Percentiles rank a stretch among this genome's conserved stretches.
These are phyloP conservation scores for Nemapogon koenigi DNA, from an alignment of 2,888 invertebrate genomes.

Conservation along the genomic window DNA sequence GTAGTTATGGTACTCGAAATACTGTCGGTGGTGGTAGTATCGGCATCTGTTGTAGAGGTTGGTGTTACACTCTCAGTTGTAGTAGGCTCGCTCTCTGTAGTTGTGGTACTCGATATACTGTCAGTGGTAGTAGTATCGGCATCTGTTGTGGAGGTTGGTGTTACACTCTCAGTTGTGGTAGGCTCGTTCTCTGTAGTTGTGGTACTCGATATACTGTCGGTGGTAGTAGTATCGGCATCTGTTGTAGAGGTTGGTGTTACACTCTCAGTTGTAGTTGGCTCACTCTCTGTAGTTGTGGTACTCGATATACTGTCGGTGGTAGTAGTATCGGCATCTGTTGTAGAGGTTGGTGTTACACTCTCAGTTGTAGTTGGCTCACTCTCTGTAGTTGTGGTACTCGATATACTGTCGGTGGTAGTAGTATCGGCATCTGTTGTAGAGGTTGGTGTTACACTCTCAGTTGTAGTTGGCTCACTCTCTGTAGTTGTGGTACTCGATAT, in stretches of 20 bases:
- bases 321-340: constrained; percentile 1
- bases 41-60: not conserved
- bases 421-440: not conserved
- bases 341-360: not conserved
- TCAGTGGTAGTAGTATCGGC: not conserved
- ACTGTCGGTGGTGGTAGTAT: not conserved
- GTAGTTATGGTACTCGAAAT: not conserved
- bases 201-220: constrained; percentile 5
- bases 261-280: constrained; percentile 11
- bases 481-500: not conserved
- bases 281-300: constrained; percentile 1
- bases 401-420: not conserved
- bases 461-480: too few relatives aligned
- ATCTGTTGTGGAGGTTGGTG: constrained; percentile 11
- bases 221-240: not conserved
- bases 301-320: not conserved
- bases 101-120: not conserved
- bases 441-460: not conserved
- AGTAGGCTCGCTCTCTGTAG: not conserved
- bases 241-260: constrained; percentile 5
- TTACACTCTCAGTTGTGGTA: constrained; percentile 9
- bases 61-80: not conserved
- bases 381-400: constrained; percentile 1
- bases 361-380: constrained; percentile 2
- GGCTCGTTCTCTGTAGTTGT: constrained; percentile 1